Evolutionary conservation across 2,888 invertebrate genomes (phyloP), one percentile per base, ranked within the genome.

Genomic region (Dione juno): DNA sequence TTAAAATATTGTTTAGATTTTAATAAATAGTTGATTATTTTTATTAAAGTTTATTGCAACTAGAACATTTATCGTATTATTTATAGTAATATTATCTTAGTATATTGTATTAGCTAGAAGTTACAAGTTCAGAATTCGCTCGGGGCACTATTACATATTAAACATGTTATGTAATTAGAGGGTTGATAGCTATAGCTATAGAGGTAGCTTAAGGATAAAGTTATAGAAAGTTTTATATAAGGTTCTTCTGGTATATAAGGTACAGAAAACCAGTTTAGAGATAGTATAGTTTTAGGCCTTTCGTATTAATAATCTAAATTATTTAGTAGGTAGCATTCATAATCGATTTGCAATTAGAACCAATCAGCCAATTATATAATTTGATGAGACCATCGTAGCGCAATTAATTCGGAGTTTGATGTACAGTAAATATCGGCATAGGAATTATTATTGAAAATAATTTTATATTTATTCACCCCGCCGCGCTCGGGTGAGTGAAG

Each of bases 111-210:
- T 50, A 10, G 19, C 16, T 50, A 50, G 10, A 16, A 50, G 19
- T 50, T 19, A 19, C 10, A 50, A 50, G 10, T 50, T 50, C 3
- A 16, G 16, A 10, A 10, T 50, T 19, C 50, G 16, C 50, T 16
- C 50, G 16, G 0, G 50, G 50, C 50, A 16, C 5, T 50, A 16
- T 16, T 50, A 50, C 16, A 50, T 16, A 16, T 16, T 50, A 19
- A 50, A 11, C 16, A 50, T 50, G 50, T 50, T 9, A 11, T 40
- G 40, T 19, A 50, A 50, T 50, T 50, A 50, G 16, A 50, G 16
- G 19, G 19, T 16, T 50, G 16, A 48, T 50, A 50, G 16, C 50
- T 50, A 50, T 50, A 50, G 50, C 50, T 16, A 48, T 50, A 50
- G 16, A 16, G 16, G 16, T 50, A 50, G 50, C 50, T 16, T 28